These are phyloP conservation scores for Sitobion miscanthi DNA, from an alignment of 1,140 invertebrate species.

Conservation along the genomic window DNA sequence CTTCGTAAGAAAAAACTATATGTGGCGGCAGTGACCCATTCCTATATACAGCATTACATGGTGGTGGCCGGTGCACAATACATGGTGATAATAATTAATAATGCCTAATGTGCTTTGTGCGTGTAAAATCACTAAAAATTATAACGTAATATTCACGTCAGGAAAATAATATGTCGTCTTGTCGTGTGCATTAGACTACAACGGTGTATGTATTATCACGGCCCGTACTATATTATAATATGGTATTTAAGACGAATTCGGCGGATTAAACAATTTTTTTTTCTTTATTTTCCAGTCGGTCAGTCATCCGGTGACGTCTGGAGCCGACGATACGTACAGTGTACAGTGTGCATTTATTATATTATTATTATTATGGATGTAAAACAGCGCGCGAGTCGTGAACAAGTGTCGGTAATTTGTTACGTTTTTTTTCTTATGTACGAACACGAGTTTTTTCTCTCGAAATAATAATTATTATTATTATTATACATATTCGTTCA, in stretches of 20 bases:
- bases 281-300: background rate
- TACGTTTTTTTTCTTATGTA: slow-evolving; percentile 14
- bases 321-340: background rate
- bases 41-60: background rate
- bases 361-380: too few species aligned
- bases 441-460: slow-evolving; percentile 41
- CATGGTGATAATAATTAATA: background rate
- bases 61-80: background rate
- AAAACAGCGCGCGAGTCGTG: slow-evolving; percentile 10
- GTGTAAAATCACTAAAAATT: background rate
- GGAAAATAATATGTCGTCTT: background rate
- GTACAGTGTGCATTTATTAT: background rate
- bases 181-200: background rate
- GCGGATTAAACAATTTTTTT: slow-evolving; percentile 1
- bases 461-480: slow-evolving; percentile 16
- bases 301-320: background rate
- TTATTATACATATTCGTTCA: background rate
- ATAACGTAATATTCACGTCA: background rate
- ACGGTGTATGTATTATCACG: background rate
- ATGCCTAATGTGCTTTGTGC: background rate
- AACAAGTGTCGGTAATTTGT: slow-evolving; percentile 56
- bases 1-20: background rate
- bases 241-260: background rate
- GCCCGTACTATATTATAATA: background rate
- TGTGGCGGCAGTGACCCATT: background rate